Base-by-base conservation (phyloP, 2,113 vertebrate genomes). In the Onychostruthus taczanowskii region DNA sequence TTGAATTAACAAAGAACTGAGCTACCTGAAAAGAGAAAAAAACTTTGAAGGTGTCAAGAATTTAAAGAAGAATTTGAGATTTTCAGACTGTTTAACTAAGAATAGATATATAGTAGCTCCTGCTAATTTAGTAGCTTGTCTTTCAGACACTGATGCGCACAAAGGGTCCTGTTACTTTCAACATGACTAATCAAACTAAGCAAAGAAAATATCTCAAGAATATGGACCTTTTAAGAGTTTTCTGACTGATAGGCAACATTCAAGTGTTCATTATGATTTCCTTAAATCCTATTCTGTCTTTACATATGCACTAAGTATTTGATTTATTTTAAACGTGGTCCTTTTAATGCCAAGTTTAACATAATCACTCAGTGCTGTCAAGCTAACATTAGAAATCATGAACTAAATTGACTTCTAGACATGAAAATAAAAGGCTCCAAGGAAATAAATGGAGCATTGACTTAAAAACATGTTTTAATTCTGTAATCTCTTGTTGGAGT, bases 61-160 rank as follows among this genome's bases (percentile, higher is more conserved):
- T 88, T 93, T 81, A 75, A 89, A 95, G 72, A 92, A 86, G 27
- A 82, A 93, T 43, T 61, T 80, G 50, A 68, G 13, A 37, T 80
- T 96, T 79, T 87, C 68, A 94, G 62, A 20, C 69, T 87, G 37
- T 96, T 90, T 72, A 87, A 46, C 20, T 68, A 76, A 88, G 59
- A 80, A 84, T 21, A 87, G 47, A 30, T 69, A 31, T 27, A 41
- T 44, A 55, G 73, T 74, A 58, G 28, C 41, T 84, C 17, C 28
- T 93, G 75, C 11, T 67, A 49, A 52, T 87, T 68, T 73, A 68
- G 24, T 16, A 39, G 33, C 7, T 3, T 28, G 11, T n/a, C 11
- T 90, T 89, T 72, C 56, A 24, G 50, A 58, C 39, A 53, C 4
- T 2, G 2, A 35, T 22, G 28, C 22, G 20, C 20, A 50, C 6